Evolutionary conservation across 2,888 invertebrate genomes (phyloP).

Genomic region (Tetranychus truncatus): DNA sequence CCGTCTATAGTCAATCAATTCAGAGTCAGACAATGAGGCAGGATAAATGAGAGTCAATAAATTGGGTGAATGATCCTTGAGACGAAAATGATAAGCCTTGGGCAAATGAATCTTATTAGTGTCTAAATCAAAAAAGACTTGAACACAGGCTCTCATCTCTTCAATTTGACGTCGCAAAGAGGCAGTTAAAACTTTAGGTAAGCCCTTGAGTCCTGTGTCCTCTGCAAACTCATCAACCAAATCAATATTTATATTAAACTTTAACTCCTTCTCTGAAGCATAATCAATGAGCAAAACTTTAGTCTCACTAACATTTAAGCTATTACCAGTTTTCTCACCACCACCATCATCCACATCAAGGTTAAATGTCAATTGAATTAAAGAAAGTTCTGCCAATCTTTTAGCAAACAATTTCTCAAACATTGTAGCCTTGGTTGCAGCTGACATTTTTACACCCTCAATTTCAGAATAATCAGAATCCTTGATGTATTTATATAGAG

Average conservation of each 20-base stretch:
- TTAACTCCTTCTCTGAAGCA: not conserved
- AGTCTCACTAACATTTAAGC: not conserved
- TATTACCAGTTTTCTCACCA: not conserved
- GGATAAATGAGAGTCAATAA: conserved; percentile 15
- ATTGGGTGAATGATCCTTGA: conserved; percentile 9
- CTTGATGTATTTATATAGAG: not conserved
- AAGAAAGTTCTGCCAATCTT: not conserved
- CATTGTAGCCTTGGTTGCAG: not conserved
- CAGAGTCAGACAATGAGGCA: not conserved
- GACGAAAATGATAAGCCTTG: conserved; percentile 14
- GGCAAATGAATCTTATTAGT: conserved; percentile 11
- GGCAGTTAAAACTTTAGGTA: not conserved
- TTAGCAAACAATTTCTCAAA: not conserved
- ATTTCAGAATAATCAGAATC: not conserved
- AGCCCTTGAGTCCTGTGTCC: not conserved
- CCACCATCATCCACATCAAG: not conserved
- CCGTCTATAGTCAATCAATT: conserved; percentile 6
- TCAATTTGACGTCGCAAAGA: not conserved
- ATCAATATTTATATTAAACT: not conserved
- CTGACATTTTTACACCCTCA: not conserved
- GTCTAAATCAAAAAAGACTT: not conserved
- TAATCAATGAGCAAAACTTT: not conserved
- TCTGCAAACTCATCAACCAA: not conserved
- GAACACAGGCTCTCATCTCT: not conserved
- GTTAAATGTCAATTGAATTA: not conserved